A percentile compares a stretch with the other conserved stretches of the same genome.
Conservation (phyloP, 2,888 invertebrate species). For the Sinhomidia bicolor region DNA sequence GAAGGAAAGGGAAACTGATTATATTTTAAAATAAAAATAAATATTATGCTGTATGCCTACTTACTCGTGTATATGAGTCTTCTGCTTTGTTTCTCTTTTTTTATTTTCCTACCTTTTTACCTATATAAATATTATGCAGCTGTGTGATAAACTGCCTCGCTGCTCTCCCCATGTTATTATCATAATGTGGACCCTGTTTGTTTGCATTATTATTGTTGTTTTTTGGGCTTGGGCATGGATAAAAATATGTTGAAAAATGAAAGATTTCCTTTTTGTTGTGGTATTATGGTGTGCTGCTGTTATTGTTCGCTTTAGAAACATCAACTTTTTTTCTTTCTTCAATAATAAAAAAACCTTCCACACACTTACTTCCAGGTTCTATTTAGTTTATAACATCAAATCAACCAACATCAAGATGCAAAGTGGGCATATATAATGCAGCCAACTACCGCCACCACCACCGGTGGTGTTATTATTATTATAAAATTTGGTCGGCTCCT, state of each 20-base stretch:
- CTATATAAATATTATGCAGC: not conserved
- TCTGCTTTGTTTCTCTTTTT: not conserved
- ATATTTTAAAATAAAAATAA: not conserved
- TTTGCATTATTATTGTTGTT: slow-evolving; percentile 37
- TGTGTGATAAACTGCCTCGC: not conserved
- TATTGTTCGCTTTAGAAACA: not conserved
- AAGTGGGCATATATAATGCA: not conserved
- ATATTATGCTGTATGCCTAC: not conserved
- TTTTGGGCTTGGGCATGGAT: slow-evolving; percentile 16
- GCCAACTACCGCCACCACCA: not conserved
- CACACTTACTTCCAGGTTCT: not conserved
- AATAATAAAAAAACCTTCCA: too few relatives aligned
- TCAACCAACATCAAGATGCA: not conserved
- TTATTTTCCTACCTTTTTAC: not conserved
- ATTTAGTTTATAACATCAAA: not conserved
- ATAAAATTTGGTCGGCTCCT: slow-evolving; percentile 26
- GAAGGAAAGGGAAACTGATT: slow-evolving; percentile 37
- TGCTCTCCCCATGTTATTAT: not conserved
- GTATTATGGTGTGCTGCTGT: not conserved
- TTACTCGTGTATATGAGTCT: not conserved
- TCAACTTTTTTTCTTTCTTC: not conserved
- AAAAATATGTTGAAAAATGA: slow-evolving; percentile 18
- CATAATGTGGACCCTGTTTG: slow-evolving; percentile 25
- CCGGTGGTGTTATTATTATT: not conserved
- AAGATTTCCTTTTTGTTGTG: not conserved